Conservation (phyloP, 2,797 vertebrate species). For the Gallinago solitaria region DNA sequence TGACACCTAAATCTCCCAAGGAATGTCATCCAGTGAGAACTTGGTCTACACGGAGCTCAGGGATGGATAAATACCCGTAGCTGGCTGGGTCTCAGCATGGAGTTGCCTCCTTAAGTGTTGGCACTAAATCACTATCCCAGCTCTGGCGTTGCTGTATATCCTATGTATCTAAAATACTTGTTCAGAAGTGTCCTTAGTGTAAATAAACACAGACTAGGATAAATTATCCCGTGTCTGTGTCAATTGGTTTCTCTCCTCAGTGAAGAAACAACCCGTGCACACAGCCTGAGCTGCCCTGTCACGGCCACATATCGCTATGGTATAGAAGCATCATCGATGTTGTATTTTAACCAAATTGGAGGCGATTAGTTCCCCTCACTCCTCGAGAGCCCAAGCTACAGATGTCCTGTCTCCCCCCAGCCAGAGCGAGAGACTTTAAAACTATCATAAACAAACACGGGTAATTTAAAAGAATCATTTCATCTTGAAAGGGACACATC, state of each 20-base stretch:
- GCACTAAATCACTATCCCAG: background rate
- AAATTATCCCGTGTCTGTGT: background rate
- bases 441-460: conserved; percentile 31
- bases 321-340: background rate
- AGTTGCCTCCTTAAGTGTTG: background rate
- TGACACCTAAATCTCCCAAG: background rate
- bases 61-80: fast-evolving
- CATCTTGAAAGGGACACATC: background rate
- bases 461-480: conserved; percentile 44
- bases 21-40: background rate
- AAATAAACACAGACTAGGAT: background rate
- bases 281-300: background rate
- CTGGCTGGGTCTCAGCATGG: background rate
- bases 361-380: background rate
- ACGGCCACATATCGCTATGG: background rate
- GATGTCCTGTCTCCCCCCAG: conserved; percentile 27
- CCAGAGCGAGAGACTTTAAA: background rate
- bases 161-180: background rate
- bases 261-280: background rate
- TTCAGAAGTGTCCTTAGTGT: background rate
- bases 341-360: conserved; percentile 24
- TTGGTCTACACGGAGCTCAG: background rate
- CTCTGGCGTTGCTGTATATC: background rate
- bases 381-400: conserved; percentile 24
- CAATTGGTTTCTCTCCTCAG: background rate